Base-by-base conservation (phyloP, 2,888 invertebrate species). In the Nomada hirtipes region DNA sequence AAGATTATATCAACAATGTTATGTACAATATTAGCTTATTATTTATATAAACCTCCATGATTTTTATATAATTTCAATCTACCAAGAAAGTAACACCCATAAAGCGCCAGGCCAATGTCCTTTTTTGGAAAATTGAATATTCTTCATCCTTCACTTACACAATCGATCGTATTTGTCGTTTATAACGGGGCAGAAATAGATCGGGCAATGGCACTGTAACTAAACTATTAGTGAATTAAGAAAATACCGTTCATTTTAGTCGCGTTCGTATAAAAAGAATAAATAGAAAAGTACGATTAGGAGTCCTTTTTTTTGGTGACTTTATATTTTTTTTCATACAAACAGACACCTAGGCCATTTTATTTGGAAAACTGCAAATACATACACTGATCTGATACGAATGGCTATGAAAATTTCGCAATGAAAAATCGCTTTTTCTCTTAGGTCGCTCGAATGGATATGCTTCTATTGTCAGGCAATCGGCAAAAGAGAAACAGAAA, bases 1-100 rank as follows among this genome's bases (percentile, higher is more conserved):
- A 91, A 92, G 90, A 89, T 92, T 91, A 91, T 92, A 91, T 91
- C 88, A 92, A 92, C 92, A 92, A 91, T 89, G 90, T 90, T 92
- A 92, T 92, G 77, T 92, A 92, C 92, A 92, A 86, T 90, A 88
- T 90, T 90, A 86, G 60, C 73, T 82, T 81, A 78, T 77, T 75
- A 76, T 79, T 78, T 80, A 79, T 84, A 84, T 76, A 76, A 84
- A 86, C 71, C 80, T 82, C 73, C 73, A 82, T 74, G 79, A 81
- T 87, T 65, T 74, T 85, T 86, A 61, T 88, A 88, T 89, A 88
- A 84, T 86, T 87, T 88, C 84, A 88, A 90, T 89, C 87, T 84
- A 86, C 87, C 88, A 88, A 90, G 83, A 89, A 89, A 86, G 86
- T 81, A 83, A 87, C 83, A 79, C 78, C 68, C 77, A 82, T 73